Conservation (phyloP, 2,797 vertebrate genomes). For the Antennarius maculatus region DNA sequence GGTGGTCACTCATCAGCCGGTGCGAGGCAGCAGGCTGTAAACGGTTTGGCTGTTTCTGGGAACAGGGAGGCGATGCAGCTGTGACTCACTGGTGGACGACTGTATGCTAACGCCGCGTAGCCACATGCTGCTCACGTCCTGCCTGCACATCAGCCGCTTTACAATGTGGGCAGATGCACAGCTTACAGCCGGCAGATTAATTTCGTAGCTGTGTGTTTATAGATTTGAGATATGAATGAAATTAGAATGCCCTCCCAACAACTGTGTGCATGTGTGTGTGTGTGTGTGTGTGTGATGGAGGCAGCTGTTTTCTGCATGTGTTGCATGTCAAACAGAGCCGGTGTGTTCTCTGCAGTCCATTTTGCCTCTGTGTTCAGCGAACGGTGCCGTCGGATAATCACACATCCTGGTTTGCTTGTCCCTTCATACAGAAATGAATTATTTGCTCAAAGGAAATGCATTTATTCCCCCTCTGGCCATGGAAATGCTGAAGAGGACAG, state of each 20-base stretch:
- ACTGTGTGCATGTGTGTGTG: too few relatives aligned
- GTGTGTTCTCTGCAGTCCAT: not conserved
- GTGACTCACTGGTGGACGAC: slow-evolving; percentile 35
- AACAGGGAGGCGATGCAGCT: slow-evolving; percentile 25
- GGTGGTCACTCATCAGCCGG: too few relatives aligned
- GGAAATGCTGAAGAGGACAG: slow-evolving; percentile 11
- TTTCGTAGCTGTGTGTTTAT: not conserved
- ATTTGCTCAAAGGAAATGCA: slow-evolving; percentile 68
- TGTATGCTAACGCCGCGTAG: slow-evolving; percentile 45
- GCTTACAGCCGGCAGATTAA: not conserved
- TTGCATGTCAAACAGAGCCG: not conserved
- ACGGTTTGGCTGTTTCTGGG: too few relatives aligned
- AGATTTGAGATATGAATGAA: not conserved
- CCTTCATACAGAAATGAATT: slow-evolving; percentile 58
- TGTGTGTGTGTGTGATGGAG: too few relatives aligned
- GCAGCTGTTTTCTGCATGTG: too few relatives aligned
- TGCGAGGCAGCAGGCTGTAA: too few relatives aligned
- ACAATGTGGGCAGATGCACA: slow-evolving; percentile 9
- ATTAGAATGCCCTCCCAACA: not conserved
- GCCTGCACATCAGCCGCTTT: slow-evolving; percentile 32
- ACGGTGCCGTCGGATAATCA: slow-evolving; percentile 34
- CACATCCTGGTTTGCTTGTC: slow-evolving; percentile 46
- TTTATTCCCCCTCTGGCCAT: slow-evolving; percentile 44
- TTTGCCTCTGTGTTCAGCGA: slow-evolving; percentile 2
- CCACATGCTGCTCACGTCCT: slow-evolving; percentile 10